Conservation (phyloP, 2,888 invertebrate genomes). For the Pterostichus niger region DNA sequence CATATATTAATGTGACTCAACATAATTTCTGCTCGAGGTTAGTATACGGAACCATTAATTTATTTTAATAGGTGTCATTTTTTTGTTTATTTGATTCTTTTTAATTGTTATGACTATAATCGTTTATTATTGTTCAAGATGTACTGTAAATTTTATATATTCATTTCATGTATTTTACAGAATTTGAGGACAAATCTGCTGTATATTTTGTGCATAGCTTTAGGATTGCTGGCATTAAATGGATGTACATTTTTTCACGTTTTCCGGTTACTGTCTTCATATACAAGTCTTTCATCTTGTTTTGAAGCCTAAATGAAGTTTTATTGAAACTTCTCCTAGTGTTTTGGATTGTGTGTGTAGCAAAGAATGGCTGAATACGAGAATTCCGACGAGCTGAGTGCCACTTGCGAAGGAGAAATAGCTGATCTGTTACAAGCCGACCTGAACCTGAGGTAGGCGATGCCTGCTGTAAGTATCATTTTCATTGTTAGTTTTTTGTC, state of each 20-base stretch:
- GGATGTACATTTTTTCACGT: constrained; percentile 13
- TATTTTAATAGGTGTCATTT: neutral
- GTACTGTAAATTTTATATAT: constrained; percentile 5
- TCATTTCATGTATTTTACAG: constrained; percentile 18
- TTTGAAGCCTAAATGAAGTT: neutral
- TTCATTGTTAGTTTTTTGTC: constrained; percentile 54
- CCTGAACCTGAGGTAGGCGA: constrained; percentile 66
- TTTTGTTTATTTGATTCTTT: constrained; percentile 7
- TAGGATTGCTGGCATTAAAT: constrained; percentile 7
- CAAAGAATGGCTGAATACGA: constrained; percentile 53
- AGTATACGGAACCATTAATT: neutral
- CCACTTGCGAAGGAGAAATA: constrained; percentile 40
- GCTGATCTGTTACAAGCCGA: constrained; percentile 57
- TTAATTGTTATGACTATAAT: neutral
- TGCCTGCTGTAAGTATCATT: constrained; percentile 65
- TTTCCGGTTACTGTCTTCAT: constrained; percentile 12
- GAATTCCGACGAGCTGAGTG: constrained; percentile 18
- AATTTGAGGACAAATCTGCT: neutral
- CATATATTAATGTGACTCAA: constrained; percentile 1
- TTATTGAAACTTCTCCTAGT: neutral
- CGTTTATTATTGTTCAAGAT: constrained; percentile 1
- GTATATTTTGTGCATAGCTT: neutral
- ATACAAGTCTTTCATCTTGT: neutral
- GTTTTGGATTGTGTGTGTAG: constrained; percentile 7
- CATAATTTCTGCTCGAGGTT: constrained; percentile 16